Conservation (phyloP, 2,113 vertebrate species). For the Pollimyrus isidori region DNA sequence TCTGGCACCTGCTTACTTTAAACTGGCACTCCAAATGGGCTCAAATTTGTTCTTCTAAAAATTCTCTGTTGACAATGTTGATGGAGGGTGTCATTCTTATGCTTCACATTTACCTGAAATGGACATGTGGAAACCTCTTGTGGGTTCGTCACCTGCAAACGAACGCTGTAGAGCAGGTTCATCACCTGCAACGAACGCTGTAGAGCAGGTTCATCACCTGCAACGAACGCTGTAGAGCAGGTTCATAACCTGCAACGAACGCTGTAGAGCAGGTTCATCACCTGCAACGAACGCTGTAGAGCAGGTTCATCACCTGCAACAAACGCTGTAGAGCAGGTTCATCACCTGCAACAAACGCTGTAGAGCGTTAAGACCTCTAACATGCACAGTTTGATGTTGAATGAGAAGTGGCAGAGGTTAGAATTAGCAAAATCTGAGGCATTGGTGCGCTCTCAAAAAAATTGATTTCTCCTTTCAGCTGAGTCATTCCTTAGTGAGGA, state of each 20-base stretch:
- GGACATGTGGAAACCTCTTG: background rate
- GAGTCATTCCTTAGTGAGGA: background rate
- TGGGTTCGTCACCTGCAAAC: background rate
- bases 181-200: too few relatives aligned
- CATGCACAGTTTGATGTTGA: background rate
- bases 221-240: too few relatives aligned
- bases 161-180: background rate
- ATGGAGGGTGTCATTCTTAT: background rate
- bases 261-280: background rate
- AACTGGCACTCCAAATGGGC: slow-evolving; percentile 7
- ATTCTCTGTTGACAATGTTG: background rate
- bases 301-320: background rate
- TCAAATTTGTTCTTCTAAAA: background rate
- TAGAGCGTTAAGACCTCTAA: background rate
- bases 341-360: too few relatives aligned
- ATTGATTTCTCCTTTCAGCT: background rate
- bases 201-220: too few relatives aligned
- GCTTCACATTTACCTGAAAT: background rate
- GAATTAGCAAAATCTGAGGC: background rate
- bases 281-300: too few relatives aligned
- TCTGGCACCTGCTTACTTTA: slow-evolving; percentile 15
- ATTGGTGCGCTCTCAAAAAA: background rate
- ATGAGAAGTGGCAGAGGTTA: background rate
- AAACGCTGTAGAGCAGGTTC: background rate
- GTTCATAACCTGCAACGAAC: too few relatives aligned